Evolutionary conservation across 2,888 invertebrate species (phyloP).

Genomic region (Aleiodes leptofemur): DNA sequence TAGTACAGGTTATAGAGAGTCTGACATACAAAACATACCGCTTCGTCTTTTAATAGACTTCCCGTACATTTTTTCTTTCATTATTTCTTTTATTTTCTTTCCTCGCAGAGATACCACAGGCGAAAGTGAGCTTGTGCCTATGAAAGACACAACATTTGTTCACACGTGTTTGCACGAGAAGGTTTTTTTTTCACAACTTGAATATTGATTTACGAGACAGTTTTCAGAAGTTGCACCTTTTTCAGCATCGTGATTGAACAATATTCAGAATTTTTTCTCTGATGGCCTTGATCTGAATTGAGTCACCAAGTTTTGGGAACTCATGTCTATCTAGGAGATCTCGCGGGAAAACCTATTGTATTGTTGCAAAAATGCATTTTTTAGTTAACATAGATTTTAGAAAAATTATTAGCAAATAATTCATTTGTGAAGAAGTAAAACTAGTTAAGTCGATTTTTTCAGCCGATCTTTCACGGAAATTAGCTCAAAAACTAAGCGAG

Average conservation of each 20-base stretch:
- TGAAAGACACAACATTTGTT: slow-evolving; percentile 58
- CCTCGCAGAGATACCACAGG: slow-evolving; percentile 23
- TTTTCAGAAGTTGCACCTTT: slow-evolving; percentile 8
- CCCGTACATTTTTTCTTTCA: slow-evolving; percentile 11
- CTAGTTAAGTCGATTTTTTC: too few species aligned
- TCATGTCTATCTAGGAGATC: too few species aligned
- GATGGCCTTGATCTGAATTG: too few species aligned
- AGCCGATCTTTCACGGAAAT: too few species aligned
- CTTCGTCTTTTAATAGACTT: slow-evolving; percentile 54
- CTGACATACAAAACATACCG: slow-evolving; percentile 54
- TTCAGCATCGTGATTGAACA: background rate
- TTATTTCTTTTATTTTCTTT: slow-evolving; percentile 16
- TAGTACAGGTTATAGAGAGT: slow-evolving; percentile 58
- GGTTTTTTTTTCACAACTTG: slow-evolving; percentile 44
- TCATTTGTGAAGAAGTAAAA: too few species aligned
- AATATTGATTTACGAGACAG: slow-evolving; percentile 61
- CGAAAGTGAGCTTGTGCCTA: slow-evolving; percentile 4
- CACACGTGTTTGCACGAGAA: slow-evolving; percentile 60
- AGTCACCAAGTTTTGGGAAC: too few species aligned
- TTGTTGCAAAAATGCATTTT: too few species aligned
- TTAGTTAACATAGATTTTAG: too few species aligned
- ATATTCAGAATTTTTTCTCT: background rate
- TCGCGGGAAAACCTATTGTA: too few species aligned
- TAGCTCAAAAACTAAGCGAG: too few species aligned
- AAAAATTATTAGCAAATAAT: too few species aligned